phyloP scores from a whole-genome alignment of 2,797 vertebrate genomes.

The Bradypodion pumilum region DNA sequence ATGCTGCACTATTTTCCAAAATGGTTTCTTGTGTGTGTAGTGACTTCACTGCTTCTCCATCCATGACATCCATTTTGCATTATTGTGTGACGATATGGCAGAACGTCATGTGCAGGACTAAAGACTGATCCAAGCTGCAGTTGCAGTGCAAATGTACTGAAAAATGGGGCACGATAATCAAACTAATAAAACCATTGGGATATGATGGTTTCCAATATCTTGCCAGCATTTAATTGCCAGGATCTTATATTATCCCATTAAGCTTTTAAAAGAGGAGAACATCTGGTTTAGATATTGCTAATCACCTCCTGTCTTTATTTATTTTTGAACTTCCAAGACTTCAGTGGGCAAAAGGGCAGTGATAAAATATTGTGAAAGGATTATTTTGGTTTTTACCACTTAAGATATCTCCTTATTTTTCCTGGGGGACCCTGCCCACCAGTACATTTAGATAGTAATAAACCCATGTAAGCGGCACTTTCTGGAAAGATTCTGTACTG shows the following conservation, averaged over 20 bases:
- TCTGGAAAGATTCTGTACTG: neutral
- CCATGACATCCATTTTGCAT: neutral
- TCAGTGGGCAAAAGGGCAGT: neutral
- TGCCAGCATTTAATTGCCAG: slow-evolving; percentile 45
- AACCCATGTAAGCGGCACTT: too few species aligned
- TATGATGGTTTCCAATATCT: slow-evolving; percentile 26
- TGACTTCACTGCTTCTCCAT: slow-evolving; percentile 4
- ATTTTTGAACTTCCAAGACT: slow-evolving; percentile 42
- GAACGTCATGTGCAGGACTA: neutral
- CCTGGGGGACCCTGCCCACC: neutral
- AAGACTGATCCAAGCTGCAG: neutral
- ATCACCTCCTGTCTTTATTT: slow-evolving; percentile 65
- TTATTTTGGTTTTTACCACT: neutral
- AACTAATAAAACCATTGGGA: slow-evolving; percentile 49
- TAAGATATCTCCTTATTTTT: neutral
- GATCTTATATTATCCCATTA: slow-evolving; percentile 63
- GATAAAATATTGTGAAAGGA: neutral
- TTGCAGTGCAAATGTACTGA: neutral
- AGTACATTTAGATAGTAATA: too few species aligned
- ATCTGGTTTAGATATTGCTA: slow-evolving; percentile 71
- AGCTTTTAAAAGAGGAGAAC: slow-evolving; percentile 57
- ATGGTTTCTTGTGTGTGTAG: neutral
- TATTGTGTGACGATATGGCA: neutral
- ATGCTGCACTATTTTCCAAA: neutral
- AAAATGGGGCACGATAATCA: slow-evolving; percentile 12